Evolutionary conservation across 2,797 vertebrate species (phyloP), one percentile per base, ranked within the genome.

Genomic region (Gallirallus australis): DNA sequence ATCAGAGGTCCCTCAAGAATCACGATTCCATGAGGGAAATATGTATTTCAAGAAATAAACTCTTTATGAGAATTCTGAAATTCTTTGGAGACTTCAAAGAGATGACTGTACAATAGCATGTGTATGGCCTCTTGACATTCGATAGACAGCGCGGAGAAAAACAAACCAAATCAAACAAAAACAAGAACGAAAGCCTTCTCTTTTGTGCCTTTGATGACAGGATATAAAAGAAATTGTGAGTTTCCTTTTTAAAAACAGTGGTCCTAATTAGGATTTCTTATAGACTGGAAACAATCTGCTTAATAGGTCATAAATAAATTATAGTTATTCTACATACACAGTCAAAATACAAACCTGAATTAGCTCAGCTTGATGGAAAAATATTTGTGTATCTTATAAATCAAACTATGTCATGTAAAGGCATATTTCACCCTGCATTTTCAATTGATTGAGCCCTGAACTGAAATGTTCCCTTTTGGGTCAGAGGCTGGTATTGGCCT

Each of bases 361-460:
- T 95, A 95, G 37, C 59, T 90, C 71, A 63, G 64, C 17, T 59
- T 86, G 80, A 68, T 76, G 75, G 37, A 94, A 95, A 45, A 94
- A 65, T 72, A 72, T 52, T 37, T 90, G 52, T 69, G 39, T 61
- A 21, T 94, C 68, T 90, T 93, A 37, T 81, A 95, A 93, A 79
- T 40, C 73, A 94, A 79, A 93, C 48, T 59, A 31, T 91, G 68
- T 88, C 80, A 81, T 95, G 79, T 95, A 68, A 95, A 95, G 79
- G 61, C 64, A 84, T 82, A 42, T 83, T 96, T 93, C 24, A 9
- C 40, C 28, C 85, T 92, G 91, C 50, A 75, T 95, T 97, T 94
- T 96, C 95, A 83, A 96, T 76, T 97, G 94, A 97, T 96, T 96
- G 88, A 96, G 96, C 77, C 42, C 70, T 93, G 79, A 95, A 90